These are phyloP conservation scores for Drusus annulatus DNA, from an alignment of 1,140 invertebrate species.

Conservation along the genomic window DNA sequence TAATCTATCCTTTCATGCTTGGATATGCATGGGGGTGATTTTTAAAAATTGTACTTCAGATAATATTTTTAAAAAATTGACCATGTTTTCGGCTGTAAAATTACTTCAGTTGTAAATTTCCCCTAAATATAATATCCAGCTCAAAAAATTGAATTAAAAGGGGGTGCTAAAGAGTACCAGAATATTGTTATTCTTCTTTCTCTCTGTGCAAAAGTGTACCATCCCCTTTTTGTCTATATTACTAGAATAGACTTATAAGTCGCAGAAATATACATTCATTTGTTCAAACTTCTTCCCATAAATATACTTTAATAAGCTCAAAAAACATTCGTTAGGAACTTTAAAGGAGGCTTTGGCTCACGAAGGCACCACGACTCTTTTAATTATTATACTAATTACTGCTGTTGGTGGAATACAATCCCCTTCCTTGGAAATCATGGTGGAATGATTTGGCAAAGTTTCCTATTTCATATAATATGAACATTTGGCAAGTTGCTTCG, in stretches of 20 bases:
- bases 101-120: slow-evolving; percentile 28
- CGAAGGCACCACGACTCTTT: slow-evolving; percentile 22
- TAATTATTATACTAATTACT: slow-evolving; percentile 27
- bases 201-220: not conserved
- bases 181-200: not conserved
- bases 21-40: too few species aligned
- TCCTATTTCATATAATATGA: not conserved
- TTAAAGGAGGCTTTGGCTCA: slow-evolving; percentile 33
- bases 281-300: slow-evolving; percentile 14
- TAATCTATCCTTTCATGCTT: too few species aligned
- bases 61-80: slow-evolving; percentile 1
- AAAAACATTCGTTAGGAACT: slow-evolving; percentile 36
- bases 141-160: slow-evolving; percentile 44
- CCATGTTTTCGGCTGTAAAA: slow-evolving; percentile 20
- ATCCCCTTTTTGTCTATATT: slow-evolving; percentile 23
- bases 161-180: not conserved
- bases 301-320: slow-evolving; percentile 47
- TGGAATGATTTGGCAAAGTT: slow-evolving; percentile 20
- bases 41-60: too few species aligned
- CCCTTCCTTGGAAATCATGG: not conserved
- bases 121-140: slow-evolving; percentile 42
- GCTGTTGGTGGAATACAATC: not conserved
- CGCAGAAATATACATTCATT: not conserved
- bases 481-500: slow-evolving; percentile 13
- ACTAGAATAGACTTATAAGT: slow-evolving; percentile 36